Conservation (phyloP, 1,140 invertebrate genomes). For the Linepithema humile region DNA sequence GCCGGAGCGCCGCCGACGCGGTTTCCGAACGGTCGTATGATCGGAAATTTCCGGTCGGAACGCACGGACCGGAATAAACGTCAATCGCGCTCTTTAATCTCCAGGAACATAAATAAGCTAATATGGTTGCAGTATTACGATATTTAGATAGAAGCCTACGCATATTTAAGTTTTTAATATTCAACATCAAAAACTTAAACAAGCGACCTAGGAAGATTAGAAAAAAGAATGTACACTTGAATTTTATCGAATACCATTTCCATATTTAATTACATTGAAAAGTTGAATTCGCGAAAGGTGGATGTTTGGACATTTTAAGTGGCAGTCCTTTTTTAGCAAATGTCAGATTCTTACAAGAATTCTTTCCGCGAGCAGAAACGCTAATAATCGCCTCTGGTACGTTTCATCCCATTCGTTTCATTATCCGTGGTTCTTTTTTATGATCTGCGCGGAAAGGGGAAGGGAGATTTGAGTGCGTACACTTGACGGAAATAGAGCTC, state of each 20-base stretch:
- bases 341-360: background rate
- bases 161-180: no score
- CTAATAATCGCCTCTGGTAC: constrained; percentile 51
- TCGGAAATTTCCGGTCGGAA: constrained; percentile 22
- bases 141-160: no score
- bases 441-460: constrained; percentile 25
- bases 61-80: background rate
- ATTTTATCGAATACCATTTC: background rate
- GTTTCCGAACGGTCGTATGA: background rate
- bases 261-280: background rate
- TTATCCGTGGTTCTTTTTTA: constrained; percentile 64
- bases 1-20: constrained; percentile 16
- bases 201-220: background rate
- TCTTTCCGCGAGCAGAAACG: background rate
- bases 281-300: background rate
- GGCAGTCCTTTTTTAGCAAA: background rate
- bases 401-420: constrained; percentile 56
- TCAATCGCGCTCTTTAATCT: background rate
- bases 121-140: background rate
- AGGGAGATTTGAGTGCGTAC: constrained; percentile 40
- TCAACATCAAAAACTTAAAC: background rate
- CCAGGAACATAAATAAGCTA: background rate
- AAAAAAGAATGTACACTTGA: background rate
- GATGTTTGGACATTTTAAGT: no score
- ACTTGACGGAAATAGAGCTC: constrained; percentile 62